Conservation (phyloP, 37 sponge, comb jelly and placozoan genomes). For the Haliclona indistincta region DNA sequence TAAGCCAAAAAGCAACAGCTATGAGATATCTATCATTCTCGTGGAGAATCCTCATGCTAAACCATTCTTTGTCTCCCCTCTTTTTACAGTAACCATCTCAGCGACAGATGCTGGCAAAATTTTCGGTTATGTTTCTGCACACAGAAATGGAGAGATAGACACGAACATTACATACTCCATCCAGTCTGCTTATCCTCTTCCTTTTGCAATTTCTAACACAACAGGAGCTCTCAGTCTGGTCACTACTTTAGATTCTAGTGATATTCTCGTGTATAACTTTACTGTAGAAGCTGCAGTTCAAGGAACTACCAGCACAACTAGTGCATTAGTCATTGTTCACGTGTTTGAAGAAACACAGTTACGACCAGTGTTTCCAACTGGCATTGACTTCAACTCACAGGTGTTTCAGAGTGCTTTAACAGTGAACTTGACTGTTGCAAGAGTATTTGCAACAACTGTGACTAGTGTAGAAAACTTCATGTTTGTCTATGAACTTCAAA, state of each 20-base stretch:
- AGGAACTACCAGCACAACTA: not conserved
- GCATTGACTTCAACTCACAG: conserved; percentile 9
- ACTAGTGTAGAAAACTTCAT: conserved; percentile 30
- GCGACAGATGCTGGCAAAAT: conserved; percentile 16
- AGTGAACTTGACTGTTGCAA: conserved; percentile 8
- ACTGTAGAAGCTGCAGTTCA: conserved; percentile 26
- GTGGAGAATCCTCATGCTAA: conserved; percentile 1
- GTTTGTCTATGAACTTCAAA: conserved; percentile 19
- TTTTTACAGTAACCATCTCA: conserved; percentile 16
- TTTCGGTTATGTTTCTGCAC: conserved; percentile 43
- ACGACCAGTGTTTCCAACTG: conserved; percentile 52
- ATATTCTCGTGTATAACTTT: conserved; percentile 17
- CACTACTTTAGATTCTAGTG: conserved; percentile 21
- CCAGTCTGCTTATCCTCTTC: conserved; percentile 4
- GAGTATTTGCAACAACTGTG: conserved; percentile 52
- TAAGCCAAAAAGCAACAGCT: conserved; percentile 5
- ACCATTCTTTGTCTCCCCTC: conserved; percentile 35
- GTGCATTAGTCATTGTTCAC: conserved; percentile 38
- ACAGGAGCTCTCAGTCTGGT: conserved; percentile 38
- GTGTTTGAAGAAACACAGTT: conserved; percentile 58
- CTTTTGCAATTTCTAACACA: conserved; percentile 46
- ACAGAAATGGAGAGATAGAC: conserved; percentile 14
- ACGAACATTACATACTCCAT: conserved; percentile 42
- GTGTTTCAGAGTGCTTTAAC: conserved; percentile 20
- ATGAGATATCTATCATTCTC: conserved; percentile 28